Evolutionary conservation across 2,113 vertebrate species (phyloP).

Genomic region (Podilymbus podiceps): DNA sequence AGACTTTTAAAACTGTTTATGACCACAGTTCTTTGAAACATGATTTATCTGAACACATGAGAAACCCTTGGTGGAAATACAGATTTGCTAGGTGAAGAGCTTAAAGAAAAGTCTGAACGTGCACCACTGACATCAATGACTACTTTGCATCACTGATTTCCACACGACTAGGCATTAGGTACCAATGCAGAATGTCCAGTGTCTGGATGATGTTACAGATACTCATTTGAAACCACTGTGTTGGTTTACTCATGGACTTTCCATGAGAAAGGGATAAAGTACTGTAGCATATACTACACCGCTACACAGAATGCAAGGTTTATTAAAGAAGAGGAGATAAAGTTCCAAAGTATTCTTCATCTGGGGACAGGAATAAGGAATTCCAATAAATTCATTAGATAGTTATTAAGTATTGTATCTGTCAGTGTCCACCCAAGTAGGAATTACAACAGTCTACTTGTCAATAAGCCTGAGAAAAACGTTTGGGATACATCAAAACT

Average conservation of each 20-base stretch:
- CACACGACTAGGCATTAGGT: not conserved
- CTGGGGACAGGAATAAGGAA: not conserved
- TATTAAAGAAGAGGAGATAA: not conserved
- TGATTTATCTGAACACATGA: not conserved
- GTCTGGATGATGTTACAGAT: not conserved
- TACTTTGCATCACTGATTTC: not conserved
- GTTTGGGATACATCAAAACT: not conserved
- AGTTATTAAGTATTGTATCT: not conserved
- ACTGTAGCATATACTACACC: not conserved
- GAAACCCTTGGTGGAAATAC: not conserved
- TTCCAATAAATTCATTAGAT: not conserved
- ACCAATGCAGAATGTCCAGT: not conserved
- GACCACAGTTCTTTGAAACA: not conserved
- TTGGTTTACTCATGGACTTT: not conserved
- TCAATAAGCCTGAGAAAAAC: not conserved
- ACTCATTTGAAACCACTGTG: not conserved
- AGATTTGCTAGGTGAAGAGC: not conserved
- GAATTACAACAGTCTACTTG: not conserved
- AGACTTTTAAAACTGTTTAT: not conserved
- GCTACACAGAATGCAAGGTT: not conserved
- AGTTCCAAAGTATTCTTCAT: not conserved
- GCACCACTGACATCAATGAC: not conserved
- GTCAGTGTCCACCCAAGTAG: not conserved
- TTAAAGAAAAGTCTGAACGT: not conserved
- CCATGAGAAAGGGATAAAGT: not conserved